Evolutionary conservation across 2,113 vertebrate genomes (phyloP).

Genomic region (Halcyon malimbica): DNA sequence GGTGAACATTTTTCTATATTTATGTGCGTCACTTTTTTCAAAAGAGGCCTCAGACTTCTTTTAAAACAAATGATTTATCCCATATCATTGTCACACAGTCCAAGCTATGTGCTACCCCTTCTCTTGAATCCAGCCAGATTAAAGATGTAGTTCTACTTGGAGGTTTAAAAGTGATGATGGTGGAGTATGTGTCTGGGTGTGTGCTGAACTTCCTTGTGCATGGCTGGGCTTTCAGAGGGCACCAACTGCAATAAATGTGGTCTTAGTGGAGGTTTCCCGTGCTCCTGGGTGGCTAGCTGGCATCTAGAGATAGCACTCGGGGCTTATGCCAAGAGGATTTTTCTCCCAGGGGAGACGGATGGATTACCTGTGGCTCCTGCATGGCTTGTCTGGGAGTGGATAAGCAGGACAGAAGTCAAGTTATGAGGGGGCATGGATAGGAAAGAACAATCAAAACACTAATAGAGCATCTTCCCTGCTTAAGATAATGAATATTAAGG

Average conservation of each 20-base stretch:
- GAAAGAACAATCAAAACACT: background rate
- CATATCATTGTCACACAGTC: background rate
- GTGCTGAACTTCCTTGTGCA: background rate
- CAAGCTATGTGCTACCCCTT: background rate
- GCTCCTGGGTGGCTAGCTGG: background rate
- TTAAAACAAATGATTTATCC: background rate
- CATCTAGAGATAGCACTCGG: rapidly evolving
- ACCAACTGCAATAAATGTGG: background rate
- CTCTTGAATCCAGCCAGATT: background rate
- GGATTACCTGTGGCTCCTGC: background rate
- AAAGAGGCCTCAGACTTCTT: background rate
- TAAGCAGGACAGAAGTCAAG: background rate
- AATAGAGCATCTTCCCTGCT: background rate
- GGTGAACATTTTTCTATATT: background rate
- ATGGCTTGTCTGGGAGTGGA: background rate
- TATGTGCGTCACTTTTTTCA: background rate
- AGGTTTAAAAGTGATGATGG: background rate
- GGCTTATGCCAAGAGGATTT: background rate
- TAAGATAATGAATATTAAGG: background rate
- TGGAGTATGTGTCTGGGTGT: background rate
- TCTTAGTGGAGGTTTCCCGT: background rate
- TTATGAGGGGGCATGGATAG: rapidly evolving
- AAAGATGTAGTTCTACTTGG: background rate
- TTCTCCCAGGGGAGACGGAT: background rate
- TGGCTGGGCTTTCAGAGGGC: background rate